phyloP scores from a whole-genome alignment of 2,113 vertebrate species.

The Hippocampus comes region DNA sequence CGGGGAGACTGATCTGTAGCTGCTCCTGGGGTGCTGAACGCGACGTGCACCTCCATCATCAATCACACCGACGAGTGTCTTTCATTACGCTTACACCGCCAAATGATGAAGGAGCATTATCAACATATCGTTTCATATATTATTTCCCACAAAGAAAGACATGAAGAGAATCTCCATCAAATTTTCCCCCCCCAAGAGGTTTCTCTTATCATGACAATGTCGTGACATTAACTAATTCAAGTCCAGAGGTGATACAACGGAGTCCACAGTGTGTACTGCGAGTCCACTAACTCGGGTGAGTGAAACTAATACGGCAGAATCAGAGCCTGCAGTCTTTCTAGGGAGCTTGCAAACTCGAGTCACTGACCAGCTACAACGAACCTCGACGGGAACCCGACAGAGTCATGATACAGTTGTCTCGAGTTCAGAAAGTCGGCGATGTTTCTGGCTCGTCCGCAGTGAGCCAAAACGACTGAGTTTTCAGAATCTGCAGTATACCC shows the following conservation, averaged over 20 bases:
- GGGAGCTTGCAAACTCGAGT: no score
- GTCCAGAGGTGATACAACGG: neutral
- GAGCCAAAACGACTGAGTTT: neutral
- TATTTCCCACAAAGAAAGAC: neutral
- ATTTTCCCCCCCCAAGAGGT: no score
- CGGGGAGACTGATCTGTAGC: conserved; percentile 74
- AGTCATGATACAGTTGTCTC: no score
- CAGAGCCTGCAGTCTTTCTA: no score
- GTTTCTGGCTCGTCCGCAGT: neutral
- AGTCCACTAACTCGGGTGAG: neutral
- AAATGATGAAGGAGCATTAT: neutral
- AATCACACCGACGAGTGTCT: conserved; percentile 68
- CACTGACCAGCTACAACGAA: no score
- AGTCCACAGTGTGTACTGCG: neutral
- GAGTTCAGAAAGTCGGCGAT: no score
- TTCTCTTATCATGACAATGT: neutral
- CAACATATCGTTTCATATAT: neutral
- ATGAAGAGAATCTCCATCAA: neutral
- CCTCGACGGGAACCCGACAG: no score
- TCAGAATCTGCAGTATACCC: no score
- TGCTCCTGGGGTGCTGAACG: conserved; percentile 67
- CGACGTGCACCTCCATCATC: conserved; percentile 70
- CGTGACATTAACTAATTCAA: no score
- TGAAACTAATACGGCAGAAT: no score
- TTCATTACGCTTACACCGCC: conserved; percentile 49